Evolutionary conservation across 2,888 invertebrate genomes (phyloP), one percentile per base, ranked within the genome.

Genomic region (Lissocephala sabroskyi): DNA sequence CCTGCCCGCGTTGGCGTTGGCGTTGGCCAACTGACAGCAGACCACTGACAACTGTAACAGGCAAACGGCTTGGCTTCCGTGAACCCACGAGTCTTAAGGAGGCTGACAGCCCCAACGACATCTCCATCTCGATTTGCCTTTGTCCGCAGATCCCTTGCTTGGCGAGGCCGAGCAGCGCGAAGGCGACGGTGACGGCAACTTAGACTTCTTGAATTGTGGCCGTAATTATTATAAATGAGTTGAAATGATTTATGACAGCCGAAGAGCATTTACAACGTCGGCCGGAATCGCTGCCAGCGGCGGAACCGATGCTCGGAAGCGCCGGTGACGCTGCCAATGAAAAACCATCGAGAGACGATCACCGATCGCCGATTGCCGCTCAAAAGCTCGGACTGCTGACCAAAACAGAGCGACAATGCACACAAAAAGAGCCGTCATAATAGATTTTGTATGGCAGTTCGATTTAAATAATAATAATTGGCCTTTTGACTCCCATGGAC

Each of bases 381-480:
- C 23, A 5, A 23, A 23, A 23, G 23, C 23, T 23, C 23, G 3
- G 43, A 53, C 45, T 41, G 47, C 51, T 50, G 51, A 51, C 53
- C 49, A 43, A 52, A 50, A 54, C 41, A 43, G 45, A 49, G 23
- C 43, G 43, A 53, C 45, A 44, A 51, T 54, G 54, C 54, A 51
- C 53, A 53, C 45, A 52, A 50, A 54, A 46, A 43, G 45, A 49
- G 23, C 43, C 37, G 26, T 32, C n/a, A 43, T 43, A 43, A 43
- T 43, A 23, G n/a, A 17, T 17, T 52, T 41, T 28, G 47, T 53
- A 46, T 41, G 23, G 23, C 7, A 23, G 23, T 16, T 64, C 63
- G 70, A 73, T 73, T 76, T 73, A 76, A 73, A 73, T 73, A 74
- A 74, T 73, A 73, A 73, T 74, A 66, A 70, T 70, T 74, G 70